Evolutionary conservation across 2,888 invertebrate species (phyloP).

Genomic region (Cantharis lateralis): DNA sequence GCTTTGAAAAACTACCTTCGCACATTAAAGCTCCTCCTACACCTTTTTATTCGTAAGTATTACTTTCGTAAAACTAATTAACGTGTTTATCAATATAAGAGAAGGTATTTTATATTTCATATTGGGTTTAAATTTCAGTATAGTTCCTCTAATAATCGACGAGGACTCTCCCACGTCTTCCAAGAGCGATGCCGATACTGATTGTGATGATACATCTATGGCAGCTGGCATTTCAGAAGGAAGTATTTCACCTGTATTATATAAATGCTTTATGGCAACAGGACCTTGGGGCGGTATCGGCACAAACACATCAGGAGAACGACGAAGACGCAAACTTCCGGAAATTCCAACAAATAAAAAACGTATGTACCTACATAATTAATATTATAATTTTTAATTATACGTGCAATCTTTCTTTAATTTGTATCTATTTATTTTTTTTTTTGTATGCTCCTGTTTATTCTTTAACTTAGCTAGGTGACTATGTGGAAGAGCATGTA

Average conservation of each 20-base stretch:
- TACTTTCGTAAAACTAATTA: slow-evolving; percentile 24
- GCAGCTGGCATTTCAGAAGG: slow-evolving; percentile 27
- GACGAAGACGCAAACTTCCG: slow-evolving; percentile 81
- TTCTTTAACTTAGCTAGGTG: background rate
- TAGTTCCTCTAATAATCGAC: slow-evolving; percentile 83
- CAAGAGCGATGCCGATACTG: slow-evolving; percentile 69
- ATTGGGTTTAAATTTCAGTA: slow-evolving; percentile 57
- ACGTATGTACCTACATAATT: slow-evolving; percentile 63
- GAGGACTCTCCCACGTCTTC: slow-evolving; percentile 81
- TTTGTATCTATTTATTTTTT: background rate
- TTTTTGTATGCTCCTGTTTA: background rate
- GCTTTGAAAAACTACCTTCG: slow-evolving; percentile 81
- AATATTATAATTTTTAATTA: background rate
- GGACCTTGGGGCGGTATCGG: slow-evolving; percentile 42
- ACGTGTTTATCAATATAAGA: slow-evolving; percentile 8
- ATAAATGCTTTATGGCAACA: slow-evolving; percentile 30
- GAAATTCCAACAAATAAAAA: slow-evolving; percentile 90
- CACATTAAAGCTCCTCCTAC: slow-evolving; percentile 78
- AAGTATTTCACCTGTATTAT: slow-evolving; percentile 13
- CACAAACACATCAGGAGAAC: slow-evolving; percentile 53
- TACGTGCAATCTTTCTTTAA: background rate
- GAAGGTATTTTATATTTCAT: background rate
- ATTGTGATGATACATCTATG: slow-evolving; percentile 49
- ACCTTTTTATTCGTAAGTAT: slow-evolving; percentile 88
- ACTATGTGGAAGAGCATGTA: too few species aligned